phyloP scores from a whole-genome alignment of 2,888 invertebrate genomes.

The Neria commutata region DNA sequence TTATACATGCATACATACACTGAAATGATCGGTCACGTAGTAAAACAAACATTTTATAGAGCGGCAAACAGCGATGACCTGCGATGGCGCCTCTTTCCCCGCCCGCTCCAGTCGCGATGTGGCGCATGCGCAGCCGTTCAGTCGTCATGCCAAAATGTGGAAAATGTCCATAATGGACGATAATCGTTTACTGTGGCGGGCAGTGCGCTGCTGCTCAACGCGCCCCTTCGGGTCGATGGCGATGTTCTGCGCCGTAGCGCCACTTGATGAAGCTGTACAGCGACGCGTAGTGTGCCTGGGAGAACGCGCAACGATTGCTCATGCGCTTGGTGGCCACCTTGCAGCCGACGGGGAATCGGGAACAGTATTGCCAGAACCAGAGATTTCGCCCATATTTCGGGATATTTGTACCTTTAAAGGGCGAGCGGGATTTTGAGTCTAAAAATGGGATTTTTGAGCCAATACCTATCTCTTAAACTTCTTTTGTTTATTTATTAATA shows the following conservation, averaged over 20 bases:
- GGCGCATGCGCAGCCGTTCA: conserved; percentile 12
- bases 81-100: neutral
- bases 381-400: too few relatives aligned
- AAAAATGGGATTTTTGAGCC: too few relatives aligned
- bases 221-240: conserved; percentile 2
- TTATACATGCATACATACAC: too few relatives aligned
- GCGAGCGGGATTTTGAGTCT: too few relatives aligned
- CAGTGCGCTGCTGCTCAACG: conserved; percentile 16
- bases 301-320: neutral
- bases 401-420: too few relatives aligned
- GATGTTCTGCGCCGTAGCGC: conserved; percentile 39
- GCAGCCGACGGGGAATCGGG: too few relatives aligned
- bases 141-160: conserved; percentile 35
- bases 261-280: conserved; percentile 36
- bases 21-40: conserved; percentile 59
- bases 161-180: conserved; percentile 57
- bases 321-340: too few relatives aligned
- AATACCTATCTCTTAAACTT: too few relatives aligned
- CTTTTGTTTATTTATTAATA: too few relatives aligned
- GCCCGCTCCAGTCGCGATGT: conserved; percentile 9
- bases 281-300: neutral
- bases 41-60: conserved; percentile 60
- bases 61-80: neutral
- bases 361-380: too few relatives aligned
- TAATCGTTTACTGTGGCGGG: conserved; percentile 50